These are phyloP conservation scores for Eumaeus atala DNA, from an alignment of 1,140 invertebrate species.

Conservation along the genomic window DNA sequence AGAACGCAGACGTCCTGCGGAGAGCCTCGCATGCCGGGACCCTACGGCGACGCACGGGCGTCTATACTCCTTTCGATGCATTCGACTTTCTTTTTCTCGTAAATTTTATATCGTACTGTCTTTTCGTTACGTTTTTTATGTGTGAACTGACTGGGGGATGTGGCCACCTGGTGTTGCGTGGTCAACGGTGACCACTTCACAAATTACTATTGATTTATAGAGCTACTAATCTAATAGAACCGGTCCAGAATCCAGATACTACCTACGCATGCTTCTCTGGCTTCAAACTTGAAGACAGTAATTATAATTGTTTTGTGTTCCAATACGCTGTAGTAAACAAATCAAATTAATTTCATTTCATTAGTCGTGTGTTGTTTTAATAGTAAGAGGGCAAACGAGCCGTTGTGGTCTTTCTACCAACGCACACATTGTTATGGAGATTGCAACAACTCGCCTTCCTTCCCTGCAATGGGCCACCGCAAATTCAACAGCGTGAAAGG, in stretches of 20 bases:
- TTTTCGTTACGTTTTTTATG: constrained; percentile 19
- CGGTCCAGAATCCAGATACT: neutral
- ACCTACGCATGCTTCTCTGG: neutral
- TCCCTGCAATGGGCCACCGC: no score
- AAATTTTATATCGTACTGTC: constrained; percentile 32
- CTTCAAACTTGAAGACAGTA: no score
- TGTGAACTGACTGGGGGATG: neutral
- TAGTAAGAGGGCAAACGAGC: no score
- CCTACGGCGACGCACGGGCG: constrained; percentile 47
- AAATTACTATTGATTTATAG: constrained; percentile 7
- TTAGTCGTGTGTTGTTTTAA: no score
- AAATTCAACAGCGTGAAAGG: no score
- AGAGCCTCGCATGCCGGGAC: constrained; percentile 46
- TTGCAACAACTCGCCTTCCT: no score
- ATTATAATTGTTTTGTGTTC: no score
- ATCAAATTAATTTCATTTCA: no score
- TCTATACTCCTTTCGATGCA: constrained; percentile 31
- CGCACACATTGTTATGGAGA: no score
- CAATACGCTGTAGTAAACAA: no score
- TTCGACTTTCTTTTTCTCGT: constrained; percentile 37
- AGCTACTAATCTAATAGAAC: constrained; percentile 9
- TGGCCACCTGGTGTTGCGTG: constrained; percentile 1
- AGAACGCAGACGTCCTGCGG: constrained; percentile 41
- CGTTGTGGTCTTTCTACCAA: no score
- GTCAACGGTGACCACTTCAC: constrained; percentile 3